Evolutionary conservation across 2,888 invertebrate genomes (phyloP).

Genomic region (Leucozona laternaria): DNA sequence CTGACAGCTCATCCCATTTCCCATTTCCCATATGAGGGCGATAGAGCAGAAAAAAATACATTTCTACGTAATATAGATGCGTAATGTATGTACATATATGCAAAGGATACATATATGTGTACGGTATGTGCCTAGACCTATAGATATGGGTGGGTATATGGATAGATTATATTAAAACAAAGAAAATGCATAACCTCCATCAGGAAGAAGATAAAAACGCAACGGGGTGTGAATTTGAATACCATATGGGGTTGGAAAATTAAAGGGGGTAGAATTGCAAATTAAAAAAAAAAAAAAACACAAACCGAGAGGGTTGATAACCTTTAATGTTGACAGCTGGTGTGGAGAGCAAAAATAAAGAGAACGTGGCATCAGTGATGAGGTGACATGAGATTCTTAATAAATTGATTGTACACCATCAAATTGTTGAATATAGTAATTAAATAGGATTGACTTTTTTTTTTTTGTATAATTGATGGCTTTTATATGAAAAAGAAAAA

Average conservation of each 20-base stretch:
- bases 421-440: neutral
- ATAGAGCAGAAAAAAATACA: slow-evolving; percentile 3
- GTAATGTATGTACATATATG: neutral
- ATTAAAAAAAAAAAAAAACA: slow-evolving; percentile 55
- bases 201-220: slow-evolving; percentile 65
- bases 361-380: neutral
- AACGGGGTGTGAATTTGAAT: slow-evolving; percentile 65
- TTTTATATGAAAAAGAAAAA: too few species aligned
- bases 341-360: slow-evolving; percentile 31
- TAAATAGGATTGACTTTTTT: too few species aligned
- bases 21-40: slow-evolving; percentile 9
- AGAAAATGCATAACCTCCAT: slow-evolving; percentile 56
- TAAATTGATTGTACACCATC: too few species aligned
- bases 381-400: too few species aligned
- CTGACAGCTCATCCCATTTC: slow-evolving; percentile 53
- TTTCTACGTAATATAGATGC: neutral
- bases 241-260: slow-evolving; percentile 57
- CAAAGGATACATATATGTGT: neutral
- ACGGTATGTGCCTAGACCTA: too few species aligned
- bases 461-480: too few species aligned
- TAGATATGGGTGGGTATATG: neutral
- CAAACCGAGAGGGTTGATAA: slow-evolving; percentile 50
- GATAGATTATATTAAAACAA: slow-evolving; percentile 16
- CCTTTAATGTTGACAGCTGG: slow-evolving; percentile 35
- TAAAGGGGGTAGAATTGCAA: slow-evolving; percentile 71